Evolutionary conservation across 2,113 vertebrate genomes (phyloP).

Genomic region (Oreochromis niloticus): DNA sequence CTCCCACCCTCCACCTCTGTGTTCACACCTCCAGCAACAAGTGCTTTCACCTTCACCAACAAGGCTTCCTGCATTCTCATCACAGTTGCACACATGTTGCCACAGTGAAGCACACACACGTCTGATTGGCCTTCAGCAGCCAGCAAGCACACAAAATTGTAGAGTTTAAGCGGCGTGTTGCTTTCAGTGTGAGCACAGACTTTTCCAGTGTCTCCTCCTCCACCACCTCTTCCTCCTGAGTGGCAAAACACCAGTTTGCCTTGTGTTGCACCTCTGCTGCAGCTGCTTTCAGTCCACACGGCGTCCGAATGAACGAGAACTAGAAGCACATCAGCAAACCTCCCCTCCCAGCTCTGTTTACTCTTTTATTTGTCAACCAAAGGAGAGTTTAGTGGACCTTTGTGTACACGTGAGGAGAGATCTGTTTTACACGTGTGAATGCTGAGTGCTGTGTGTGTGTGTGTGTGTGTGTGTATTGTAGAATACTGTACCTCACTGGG

Average conservation of each 20-base stretch:
- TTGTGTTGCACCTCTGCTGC: constrained; percentile 46
- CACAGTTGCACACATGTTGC: neutral
- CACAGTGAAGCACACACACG: neutral
- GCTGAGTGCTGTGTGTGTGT: neutral
- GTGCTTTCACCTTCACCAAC: neutral
- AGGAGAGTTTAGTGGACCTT: constrained; percentile 19
- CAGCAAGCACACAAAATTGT: neutral
- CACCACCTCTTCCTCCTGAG: neutral
- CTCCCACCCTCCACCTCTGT: neutral
- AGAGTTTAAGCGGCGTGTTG: neutral
- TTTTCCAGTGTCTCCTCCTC: neutral
- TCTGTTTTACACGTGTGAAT: neutral
- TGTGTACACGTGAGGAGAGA: neutral
- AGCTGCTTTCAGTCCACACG: constrained; percentile 14
- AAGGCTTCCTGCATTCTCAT: neutral
- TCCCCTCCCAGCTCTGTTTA: neutral
- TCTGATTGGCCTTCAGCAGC: neutral
- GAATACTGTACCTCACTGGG: neutral
- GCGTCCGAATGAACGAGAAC: neutral
- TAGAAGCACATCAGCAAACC: neutral
- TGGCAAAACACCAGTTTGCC: constrained; percentile 59
- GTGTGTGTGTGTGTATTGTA: neutral
- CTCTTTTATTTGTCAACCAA: constrained; percentile 18
- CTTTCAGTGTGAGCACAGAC: neutral
- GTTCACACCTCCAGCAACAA: neutral